phyloP scores from a whole-genome alignment of 2,888 invertebrate genomes.

The Julus scanicus region DNA sequence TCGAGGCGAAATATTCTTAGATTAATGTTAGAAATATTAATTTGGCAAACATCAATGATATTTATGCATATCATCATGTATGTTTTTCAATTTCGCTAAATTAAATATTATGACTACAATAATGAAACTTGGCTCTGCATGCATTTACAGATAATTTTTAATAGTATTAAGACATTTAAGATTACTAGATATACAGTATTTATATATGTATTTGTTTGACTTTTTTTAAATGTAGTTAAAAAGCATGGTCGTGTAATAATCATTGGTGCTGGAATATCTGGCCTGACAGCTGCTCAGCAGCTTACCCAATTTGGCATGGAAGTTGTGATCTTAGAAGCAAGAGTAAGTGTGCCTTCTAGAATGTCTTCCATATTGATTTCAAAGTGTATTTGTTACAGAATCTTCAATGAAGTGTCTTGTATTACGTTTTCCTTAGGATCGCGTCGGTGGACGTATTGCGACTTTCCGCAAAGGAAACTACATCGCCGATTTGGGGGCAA shows the following conservation, averaged over 20 bases:
- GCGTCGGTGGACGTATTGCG: conserved; percentile 96
- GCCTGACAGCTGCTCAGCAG: conserved; percentile 93
- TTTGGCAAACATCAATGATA: too few relatives aligned
- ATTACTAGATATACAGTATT: too few relatives aligned
- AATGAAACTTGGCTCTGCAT: too few relatives aligned
- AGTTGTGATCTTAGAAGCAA: conserved; percentile 78
- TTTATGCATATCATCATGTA: too few relatives aligned
- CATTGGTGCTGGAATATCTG: conserved; percentile 88
- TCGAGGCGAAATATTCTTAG: too few relatives aligned
- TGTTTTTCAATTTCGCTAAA: too few relatives aligned
- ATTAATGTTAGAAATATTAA: too few relatives aligned
- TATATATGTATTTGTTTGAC: conserved; percentile 46
- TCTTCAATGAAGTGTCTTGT: neutral
- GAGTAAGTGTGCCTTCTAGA: conserved; percentile 63
- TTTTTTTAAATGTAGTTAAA: conserved; percentile 62
- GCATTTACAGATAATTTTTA: too few relatives aligned
- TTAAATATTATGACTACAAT: too few relatives aligned
- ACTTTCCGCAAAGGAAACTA: conserved; percentile 92
- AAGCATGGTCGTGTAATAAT: conserved; percentile 72
- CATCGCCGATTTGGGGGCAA: conserved; percentile 85
- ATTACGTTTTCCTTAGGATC: conserved; percentile 71
- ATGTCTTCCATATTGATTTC: neutral
- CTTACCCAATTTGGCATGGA: conserved; percentile 96
- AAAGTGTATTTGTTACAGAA: neutral
- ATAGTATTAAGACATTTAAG: too few relatives aligned